Base-by-base conservation (phyloP, 2,113 vertebrate genomes). In the Gambusia holbrooki region DNA sequence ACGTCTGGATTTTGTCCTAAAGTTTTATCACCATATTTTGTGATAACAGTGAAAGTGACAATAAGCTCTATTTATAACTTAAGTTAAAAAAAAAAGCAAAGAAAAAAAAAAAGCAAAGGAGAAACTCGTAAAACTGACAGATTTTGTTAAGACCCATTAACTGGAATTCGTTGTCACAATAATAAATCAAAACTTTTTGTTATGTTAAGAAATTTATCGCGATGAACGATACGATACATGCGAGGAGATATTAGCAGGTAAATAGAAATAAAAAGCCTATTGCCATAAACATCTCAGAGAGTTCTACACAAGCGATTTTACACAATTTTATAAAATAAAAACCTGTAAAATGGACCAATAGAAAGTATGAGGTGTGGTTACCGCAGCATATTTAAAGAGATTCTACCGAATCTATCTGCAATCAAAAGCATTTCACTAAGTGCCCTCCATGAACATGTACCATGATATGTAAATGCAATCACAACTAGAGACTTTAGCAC, bases 241-340 rank as follows among this genome's bases (percentile, higher is more conserved):
- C 11, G 9, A 69, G 8, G 6, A 68, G 67, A 81, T 83, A 80
- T 45, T 76, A 79, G 5, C 1, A 30, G 71, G 71, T 62, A 66
- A 64, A 79, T 54, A 63, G 66, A 76, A 73, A 62, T 61, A 73
- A 73, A 70, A 67, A 27, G 63, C 13, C 72, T 67, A 76, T 80
- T 75, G 45, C 62, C 66, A 3, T 62, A 84, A 84, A 87, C 86
- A 74, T 62, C 69, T 28, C 58, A 14, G 60, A 82, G 66, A 85
- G 78, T 90, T 62, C 78, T 82, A 63, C 76, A 82, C 35, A 45
- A 64, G 27, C 67, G 35, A 74, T 77, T 77, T 62, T 58, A 22
- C 29, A 35, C 12, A 54, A 42, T 63, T 65, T 7, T 60, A 29
- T 10, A 65, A 73, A 77, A 71, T 4, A 67, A 65, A 35, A 48